These are phyloP conservation scores for Trachelus troglodyta DNA, from an alignment of 2,888 invertebrate species.

Conservation along the genomic window DNA sequence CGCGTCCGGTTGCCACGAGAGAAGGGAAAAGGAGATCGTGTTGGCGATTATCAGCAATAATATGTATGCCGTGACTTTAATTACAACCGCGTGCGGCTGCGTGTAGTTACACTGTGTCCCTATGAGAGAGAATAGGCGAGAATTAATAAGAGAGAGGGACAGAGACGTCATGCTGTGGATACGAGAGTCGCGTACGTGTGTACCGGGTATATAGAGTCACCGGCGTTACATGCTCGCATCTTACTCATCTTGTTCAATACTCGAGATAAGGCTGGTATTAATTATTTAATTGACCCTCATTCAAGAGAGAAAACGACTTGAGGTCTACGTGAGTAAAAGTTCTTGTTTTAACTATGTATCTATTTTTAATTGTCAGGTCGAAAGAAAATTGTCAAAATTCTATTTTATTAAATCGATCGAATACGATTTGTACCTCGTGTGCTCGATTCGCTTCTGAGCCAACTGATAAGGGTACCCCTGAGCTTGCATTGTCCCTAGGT, in stretches of 20 bases:
- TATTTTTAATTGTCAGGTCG: neutral
- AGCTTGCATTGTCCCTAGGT: neutral
- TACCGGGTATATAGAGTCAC: neutral
- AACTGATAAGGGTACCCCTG: neutral
- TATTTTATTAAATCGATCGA: neutral
- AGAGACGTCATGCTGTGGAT: neutral
- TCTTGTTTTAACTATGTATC: neutral
- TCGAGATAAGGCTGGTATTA: constrained; percentile 28
- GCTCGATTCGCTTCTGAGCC: neutral
- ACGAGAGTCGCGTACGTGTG: neutral
- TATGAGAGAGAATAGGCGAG: constrained; percentile 1
- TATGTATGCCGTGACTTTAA: constrained; percentile 37
- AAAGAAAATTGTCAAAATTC: neutral
- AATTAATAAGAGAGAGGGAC: constrained; percentile 3
- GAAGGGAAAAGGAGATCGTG: constrained; percentile 30
- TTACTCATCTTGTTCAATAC: constrained; percentile 7
- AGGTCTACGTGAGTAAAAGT: neutral
- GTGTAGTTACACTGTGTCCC: neutral
- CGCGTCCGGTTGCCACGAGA: constrained; percentile 28
- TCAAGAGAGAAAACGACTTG: neutral
- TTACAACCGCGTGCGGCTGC: constrained; percentile 24
- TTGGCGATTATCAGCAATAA: constrained; percentile 39
- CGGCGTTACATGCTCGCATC: neutral
- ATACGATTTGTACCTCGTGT: no score
- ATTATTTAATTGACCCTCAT: constrained; percentile 24